Conservation (phyloP, 2,888 invertebrate species). For the Rhingia rostrata region DNA sequence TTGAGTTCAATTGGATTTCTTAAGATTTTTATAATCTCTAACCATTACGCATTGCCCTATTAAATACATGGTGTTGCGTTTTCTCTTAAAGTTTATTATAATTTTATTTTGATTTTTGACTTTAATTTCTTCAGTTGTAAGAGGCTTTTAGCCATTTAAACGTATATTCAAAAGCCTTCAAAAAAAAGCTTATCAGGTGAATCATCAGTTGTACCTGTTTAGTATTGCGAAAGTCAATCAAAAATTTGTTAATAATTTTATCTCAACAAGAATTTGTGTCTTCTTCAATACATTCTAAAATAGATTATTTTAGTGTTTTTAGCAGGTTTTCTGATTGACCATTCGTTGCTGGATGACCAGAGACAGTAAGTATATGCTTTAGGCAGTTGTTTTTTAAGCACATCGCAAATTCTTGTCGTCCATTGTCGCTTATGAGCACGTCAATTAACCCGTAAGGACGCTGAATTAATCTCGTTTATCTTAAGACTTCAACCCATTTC, state of each 20-base stretch:
- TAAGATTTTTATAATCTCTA: slow-evolving; percentile 64
- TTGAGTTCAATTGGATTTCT: slow-evolving; percentile 59
- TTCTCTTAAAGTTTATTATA: slow-evolving; percentile 43
- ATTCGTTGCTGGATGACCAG: slow-evolving; percentile 74
- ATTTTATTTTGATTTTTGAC: slow-evolving; percentile 40
- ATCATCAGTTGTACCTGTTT: slow-evolving; percentile 61
- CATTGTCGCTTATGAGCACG: slow-evolving; percentile 63
- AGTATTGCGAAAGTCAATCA: slow-evolving; percentile 57
- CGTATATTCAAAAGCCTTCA: slow-evolving; percentile 52
- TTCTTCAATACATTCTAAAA: slow-evolving; percentile 43
- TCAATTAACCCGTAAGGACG: slow-evolving; percentile 54
- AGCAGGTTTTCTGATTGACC: slow-evolving; percentile 76
- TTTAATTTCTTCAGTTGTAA: slow-evolving; percentile 41
- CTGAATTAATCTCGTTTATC: slow-evolving; percentile 64
- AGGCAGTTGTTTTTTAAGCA: slow-evolving; percentile 23
- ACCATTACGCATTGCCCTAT: slow-evolving; percentile 57
- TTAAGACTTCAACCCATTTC: slow-evolving; percentile 73
- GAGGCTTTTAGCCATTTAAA: slow-evolving; percentile 53
- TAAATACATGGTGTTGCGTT: slow-evolving; percentile 37
- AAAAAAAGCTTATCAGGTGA: slow-evolving; percentile 66
- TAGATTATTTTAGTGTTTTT: slow-evolving; percentile 75
- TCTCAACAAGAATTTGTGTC: slow-evolving; percentile 39
- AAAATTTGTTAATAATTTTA: slow-evolving; percentile 50
- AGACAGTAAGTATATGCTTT: slow-evolving; percentile 63
- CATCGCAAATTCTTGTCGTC: slow-evolving; percentile 40